Evolutionary conservation across 2,888 invertebrate genomes (phyloP).

Genomic region (Zygothrica quintamaculata): DNA sequence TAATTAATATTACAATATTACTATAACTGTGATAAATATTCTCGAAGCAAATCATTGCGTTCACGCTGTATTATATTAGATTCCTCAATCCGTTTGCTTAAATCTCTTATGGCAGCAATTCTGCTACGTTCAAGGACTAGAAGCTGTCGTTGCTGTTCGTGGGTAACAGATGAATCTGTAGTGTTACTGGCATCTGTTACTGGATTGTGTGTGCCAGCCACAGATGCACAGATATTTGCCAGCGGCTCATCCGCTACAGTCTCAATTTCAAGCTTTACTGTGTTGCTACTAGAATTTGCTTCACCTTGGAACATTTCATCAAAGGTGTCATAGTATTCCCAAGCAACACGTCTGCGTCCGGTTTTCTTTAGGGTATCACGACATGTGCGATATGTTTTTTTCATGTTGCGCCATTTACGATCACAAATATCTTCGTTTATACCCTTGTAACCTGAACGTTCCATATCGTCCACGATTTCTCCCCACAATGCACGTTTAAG

Average conservation of each 20-base stretch:
- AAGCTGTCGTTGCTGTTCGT: constrained; percentile 55
- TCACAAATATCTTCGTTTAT: constrained; percentile 58
- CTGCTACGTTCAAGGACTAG: constrained; percentile 53
- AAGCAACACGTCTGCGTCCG: constrained; percentile 50
- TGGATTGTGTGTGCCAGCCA: background rate
- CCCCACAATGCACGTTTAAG: constrained; percentile 52
- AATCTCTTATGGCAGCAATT: constrained; percentile 52
- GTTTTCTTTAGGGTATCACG: constrained; percentile 46
- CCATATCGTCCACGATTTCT: constrained; percentile 59
- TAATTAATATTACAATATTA: constrained; percentile 2
- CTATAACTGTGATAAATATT: constrained; percentile 52
- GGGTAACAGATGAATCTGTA: constrained; percentile 15
- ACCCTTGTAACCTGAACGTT: constrained; percentile 51
- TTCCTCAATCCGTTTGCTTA: constrained; percentile 59
- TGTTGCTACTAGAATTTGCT: background rate
- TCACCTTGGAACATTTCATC: constrained; percentile 54
- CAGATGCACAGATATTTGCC: constrained; percentile 20
- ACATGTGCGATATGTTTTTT: constrained; percentile 60
- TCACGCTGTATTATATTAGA: constrained; percentile 58
- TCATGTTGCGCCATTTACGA: constrained; percentile 65
- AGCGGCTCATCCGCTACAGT: constrained; percentile 7
- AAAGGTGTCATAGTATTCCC: constrained; percentile 59
- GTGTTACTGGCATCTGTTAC: background rate
- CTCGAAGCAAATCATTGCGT: constrained; percentile 52
- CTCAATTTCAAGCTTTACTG: background rate